Evolutionary conservation across 2,113 vertebrate species (phyloP).

Genomic region (Psephotus haematonotus): DNA sequence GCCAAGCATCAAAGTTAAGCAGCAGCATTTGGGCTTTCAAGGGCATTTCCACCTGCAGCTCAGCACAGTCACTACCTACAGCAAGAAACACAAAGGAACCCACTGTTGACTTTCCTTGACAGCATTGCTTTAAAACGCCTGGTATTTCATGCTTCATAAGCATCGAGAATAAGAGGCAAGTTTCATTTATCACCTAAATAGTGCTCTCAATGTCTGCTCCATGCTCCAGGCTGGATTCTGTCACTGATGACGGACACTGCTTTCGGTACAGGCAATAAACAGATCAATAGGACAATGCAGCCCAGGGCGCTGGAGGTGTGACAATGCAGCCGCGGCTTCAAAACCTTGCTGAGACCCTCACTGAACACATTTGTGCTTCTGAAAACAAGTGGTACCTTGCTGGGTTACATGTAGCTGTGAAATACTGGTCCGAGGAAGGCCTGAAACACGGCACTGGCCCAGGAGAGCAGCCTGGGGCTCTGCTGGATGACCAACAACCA

Average conservation of each 20-base stretch:
- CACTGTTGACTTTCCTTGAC: not conserved
- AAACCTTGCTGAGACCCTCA: not conserved
- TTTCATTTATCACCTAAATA: not conserved
- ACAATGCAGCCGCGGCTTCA: not conserved
- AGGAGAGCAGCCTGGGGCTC: not conserved
- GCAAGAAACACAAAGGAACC: not conserved
- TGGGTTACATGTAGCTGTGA: not conserved
- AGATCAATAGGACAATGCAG: not conserved
- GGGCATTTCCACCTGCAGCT: not conserved
- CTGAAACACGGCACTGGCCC: not conserved
- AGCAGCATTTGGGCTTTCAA: not conserved
- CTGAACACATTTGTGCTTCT: not conserved
- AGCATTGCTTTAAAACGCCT: not conserved
- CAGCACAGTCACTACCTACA: not conserved
- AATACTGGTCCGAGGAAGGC: not conserved
- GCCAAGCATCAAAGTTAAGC: not conserved
- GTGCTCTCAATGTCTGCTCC: not conserved
- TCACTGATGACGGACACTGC: not conserved
- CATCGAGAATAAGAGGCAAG: not conserved
- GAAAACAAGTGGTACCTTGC: not conserved
- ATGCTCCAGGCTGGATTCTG: not conserved
- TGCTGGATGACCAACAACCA: not conserved
- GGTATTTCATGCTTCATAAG: not conserved
- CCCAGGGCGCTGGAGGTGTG: not conserved
- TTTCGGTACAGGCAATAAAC: not conserved